Percentiles rank a stretch among this genome's conserved stretches.
Evolutionary conservation across 2,113 vertebrate genomes (phyloP).

Genomic region (Meles meles): DNA sequence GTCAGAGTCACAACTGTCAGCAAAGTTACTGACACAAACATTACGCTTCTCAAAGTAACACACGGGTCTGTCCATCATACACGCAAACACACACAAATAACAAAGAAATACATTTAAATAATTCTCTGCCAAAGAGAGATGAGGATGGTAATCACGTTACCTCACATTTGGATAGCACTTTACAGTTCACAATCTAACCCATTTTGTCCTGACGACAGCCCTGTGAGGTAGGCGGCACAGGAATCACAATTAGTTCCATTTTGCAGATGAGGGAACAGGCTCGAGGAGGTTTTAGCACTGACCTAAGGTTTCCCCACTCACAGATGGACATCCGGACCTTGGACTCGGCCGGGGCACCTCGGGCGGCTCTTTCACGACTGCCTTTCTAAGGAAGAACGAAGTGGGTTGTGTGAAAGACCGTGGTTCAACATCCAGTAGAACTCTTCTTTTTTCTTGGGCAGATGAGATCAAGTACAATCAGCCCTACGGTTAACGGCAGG

Average conservation of each 20-base stretch:
- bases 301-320: background rate
- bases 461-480: background rate
- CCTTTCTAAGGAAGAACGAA: conserved; percentile 25
- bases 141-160: conserved; percentile 21
- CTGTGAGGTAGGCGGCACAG: conserved; percentile 50
- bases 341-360: background rate
- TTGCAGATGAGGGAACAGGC: conserved; percentile 4
- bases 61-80: conserved; percentile 11
- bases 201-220: conserved; percentile 28
- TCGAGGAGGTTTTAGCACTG: background rate
- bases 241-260: background rate
- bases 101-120: conserved; percentile 70
- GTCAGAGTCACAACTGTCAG: conserved; percentile 66
- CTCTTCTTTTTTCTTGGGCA: background rate
- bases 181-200: conserved; percentile 2
- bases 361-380: background rate
- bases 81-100: background rate
- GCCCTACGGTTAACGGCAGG: background rate
- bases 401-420: background rate
- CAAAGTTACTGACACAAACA: conserved; percentile 59
- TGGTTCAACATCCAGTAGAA: background rate
- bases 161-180: conserved; percentile 22
- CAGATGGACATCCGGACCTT: background rate
- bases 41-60: conserved; percentile 65
- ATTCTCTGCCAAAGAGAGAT: conserved; percentile 57